phyloP scores from a whole-genome alignment of 2,797 vertebrate species.

The Enteromius paludinosus region DNA sequence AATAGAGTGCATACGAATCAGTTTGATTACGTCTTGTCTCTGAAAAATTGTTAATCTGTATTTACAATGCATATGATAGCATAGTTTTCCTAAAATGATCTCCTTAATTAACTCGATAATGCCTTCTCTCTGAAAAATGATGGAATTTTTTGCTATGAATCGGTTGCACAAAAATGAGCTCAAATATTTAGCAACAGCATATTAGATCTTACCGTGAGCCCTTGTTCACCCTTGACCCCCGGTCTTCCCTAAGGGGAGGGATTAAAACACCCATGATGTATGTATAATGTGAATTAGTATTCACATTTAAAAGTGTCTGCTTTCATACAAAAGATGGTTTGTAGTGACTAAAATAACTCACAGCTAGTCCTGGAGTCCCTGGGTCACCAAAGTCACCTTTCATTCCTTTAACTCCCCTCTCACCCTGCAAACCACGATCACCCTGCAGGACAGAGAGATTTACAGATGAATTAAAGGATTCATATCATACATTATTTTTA shows the following conservation, averaged over 20 bases:
- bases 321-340: constrained; percentile 11
- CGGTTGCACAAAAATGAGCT: background rate
- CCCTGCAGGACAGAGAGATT: constrained; percentile 73
- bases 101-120: constrained; percentile 85
- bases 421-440: constrained; percentile 84
- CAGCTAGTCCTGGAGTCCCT: constrained; percentile 82
- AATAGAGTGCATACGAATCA: constrained; percentile 74
- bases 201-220: constrained; percentile 84
- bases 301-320: background rate
- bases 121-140: constrained; percentile 81
- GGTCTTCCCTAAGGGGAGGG: constrained; percentile 75
- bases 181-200: background rate
- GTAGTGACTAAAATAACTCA: constrained; percentile 68
- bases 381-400: constrained; percentile 85
- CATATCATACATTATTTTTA: background rate
- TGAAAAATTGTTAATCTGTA: constrained; percentile 61
- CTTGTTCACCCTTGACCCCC: constrained; percentile 86
- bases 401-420: constrained; percentile 84
- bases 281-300: background rate
- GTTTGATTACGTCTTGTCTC: constrained; percentile 89
- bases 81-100: background rate
- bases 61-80: background rate
- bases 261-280: constrained; percentile 11
- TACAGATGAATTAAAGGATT: background rate
- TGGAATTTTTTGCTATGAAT: background rate